Base-by-base conservation (phyloP, 2,888 invertebrate species). In the Lasioglossum marginatum region DNA sequence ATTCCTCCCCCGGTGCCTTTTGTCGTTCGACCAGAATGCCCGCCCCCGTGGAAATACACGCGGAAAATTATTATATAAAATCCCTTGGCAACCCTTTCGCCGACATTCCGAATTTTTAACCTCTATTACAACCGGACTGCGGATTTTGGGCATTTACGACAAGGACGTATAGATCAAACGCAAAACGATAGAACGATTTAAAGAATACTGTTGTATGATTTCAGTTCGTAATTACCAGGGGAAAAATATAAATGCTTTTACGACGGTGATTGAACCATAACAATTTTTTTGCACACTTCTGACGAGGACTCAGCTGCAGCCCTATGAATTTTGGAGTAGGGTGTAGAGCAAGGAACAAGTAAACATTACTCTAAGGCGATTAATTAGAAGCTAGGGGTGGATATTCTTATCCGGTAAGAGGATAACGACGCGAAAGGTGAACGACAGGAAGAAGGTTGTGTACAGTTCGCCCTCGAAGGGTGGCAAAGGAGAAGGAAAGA, bases 401-500 rank as follows among this genome's bases (percentile, higher is more conserved):
- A 68, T 48, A 82, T 73, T 43, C 14, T 31, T n/a, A 34, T 14
- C 43, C 27, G 31, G 52, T 1, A n/a, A 52, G 74, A 71, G 71
- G 63, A 77, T 63, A 83, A 77, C 66, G 37, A 71, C 48, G 63
- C 71, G 34, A 78, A 66, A 85, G 74, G 83, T 83, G 79, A 85
- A 83, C 85, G 79, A 66, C 78, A 70, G 68, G 68, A 60, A 43
- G 71, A 43, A 27, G 70, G 23, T 31, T 76, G 77, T 68, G 77
- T 37, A 68, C 66, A 45, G 60, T 84, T 48, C 77, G 72, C 73
- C 31, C 63, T 37, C 43, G 27, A 31, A 63, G 63, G 31, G 31
- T 31, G 27, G 63, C 6, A 63, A 63, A 27, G 31, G 63, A 27
- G 6, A 16, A 16, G 60, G 27, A 3, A 10, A 16, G 43, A 43